phyloP scores from a whole-genome alignment of 1,140 invertebrate genomes.

The Musca vetustissima region DNA sequence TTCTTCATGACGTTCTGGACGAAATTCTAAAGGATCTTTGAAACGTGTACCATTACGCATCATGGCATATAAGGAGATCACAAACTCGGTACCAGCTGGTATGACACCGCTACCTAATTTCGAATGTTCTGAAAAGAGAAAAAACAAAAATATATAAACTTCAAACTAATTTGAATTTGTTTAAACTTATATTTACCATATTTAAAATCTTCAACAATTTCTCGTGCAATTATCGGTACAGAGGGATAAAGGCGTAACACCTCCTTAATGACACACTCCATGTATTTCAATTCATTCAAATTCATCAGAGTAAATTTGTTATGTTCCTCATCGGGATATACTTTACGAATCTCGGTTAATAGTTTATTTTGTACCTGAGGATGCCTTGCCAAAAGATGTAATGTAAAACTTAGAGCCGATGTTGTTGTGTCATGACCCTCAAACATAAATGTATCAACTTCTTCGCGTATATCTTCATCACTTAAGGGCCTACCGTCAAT shows the following conservation, averaged over 20 bases:
- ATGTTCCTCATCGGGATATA: conserved; percentile 55
- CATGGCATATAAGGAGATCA: conserved; percentile 46
- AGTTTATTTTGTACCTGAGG: conserved; percentile 42
- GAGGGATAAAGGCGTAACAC: conserved; percentile 68
- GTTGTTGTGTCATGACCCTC: conserved; percentile 57
- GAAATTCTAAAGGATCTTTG: conserved; percentile 54
- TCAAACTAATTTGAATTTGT: neutral
- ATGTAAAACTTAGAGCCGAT: conserved; percentile 41
- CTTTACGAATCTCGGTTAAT: conserved; percentile 44
- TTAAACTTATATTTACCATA: conserved; percentile 37
- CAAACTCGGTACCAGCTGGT: conserved; percentile 31
- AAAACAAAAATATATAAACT: neutral
- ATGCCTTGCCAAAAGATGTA: conserved; percentile 39
- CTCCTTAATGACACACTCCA: conserved; percentile 74
- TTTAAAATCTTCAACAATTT: conserved; percentile 58
- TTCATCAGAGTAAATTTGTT: conserved; percentile 57
- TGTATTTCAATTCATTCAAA: conserved; percentile 65
- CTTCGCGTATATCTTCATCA: conserved; percentile 66
- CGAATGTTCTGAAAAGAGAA: conserved; percentile 4
- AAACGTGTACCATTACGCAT: conserved; percentile 26
- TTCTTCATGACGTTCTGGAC: conserved; percentile 65
- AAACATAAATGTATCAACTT: conserved; percentile 73
- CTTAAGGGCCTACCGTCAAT: conserved; percentile 59
- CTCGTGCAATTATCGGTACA: conserved; percentile 58
- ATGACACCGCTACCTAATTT: neutral